Evolutionary conservation across 2,888 invertebrate species (phyloP).

Genomic region (Disparrhopalites patrizii): DNA sequence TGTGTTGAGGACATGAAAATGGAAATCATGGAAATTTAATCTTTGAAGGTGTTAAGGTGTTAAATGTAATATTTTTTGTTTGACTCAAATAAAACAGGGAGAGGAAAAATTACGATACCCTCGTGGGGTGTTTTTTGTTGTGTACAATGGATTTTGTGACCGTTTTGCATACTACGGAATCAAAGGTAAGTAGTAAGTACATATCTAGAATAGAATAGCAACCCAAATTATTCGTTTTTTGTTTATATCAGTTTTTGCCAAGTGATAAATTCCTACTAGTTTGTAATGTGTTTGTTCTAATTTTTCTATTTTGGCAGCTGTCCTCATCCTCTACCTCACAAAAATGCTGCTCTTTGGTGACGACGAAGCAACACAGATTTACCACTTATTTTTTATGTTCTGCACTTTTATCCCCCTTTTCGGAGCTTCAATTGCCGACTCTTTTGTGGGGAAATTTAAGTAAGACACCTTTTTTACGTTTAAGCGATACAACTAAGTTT

Average conservation of each 20-base stretch:
- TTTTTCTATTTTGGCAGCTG: too few relatives aligned
- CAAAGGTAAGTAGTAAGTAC: conserved; percentile 64
- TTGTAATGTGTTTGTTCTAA: too few relatives aligned
- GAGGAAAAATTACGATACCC: too few relatives aligned
- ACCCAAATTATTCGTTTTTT: background rate
- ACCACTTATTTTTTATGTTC: conserved; percentile 82
- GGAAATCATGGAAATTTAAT: too few relatives aligned
- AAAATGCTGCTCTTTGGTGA: conserved; percentile 69
- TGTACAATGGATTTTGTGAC: conserved; percentile 97
- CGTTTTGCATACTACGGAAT: conserved; percentile 96
- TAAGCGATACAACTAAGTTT: background rate
- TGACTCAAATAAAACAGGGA: too few relatives aligned
- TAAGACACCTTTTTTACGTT: conserved; percentile 42
- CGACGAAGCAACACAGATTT: conserved; percentile 67
- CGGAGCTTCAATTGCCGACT: conserved; percentile 92
- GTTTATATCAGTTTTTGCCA: too few relatives aligned
- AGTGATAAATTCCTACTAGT: too few relatives aligned
- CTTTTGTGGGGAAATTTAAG: conserved; percentile 83
- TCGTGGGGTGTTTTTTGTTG: conserved; percentile 83
- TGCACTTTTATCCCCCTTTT: conserved; percentile 84
- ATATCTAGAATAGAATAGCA: background rate
- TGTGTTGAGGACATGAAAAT: too few relatives aligned
- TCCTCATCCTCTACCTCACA: conserved; percentile 81
- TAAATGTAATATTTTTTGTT: too few relatives aligned
- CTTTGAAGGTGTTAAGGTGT: too few relatives aligned